A percentile compares a stretch with the other conserved stretches of the same genome.
Conservation (phyloP, 1,140 invertebrate species). For the Aethina tumida region DNA sequence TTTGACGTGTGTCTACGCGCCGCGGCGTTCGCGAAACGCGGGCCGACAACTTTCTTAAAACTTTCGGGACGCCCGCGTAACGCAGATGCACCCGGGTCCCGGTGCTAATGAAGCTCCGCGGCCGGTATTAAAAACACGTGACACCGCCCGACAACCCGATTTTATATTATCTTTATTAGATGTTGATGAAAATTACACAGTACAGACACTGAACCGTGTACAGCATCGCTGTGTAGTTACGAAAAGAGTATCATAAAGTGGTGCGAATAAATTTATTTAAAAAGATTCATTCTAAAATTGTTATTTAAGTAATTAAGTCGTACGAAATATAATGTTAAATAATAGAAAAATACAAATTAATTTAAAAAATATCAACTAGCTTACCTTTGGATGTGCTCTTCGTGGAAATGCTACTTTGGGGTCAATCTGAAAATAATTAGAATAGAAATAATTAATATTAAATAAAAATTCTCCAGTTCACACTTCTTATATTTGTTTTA, state of each 20-base stretch:
- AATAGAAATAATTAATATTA: constrained; percentile 12
- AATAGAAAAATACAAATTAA: constrained; percentile 1
- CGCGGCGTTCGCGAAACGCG: constrained; percentile 7
- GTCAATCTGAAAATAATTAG: constrained; percentile 81
- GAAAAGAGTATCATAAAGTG: constrained; percentile 5
- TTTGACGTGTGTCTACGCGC: constrained; percentile 17
- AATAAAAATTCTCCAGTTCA: no score
- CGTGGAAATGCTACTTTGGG: constrained; percentile 99
- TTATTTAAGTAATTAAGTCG: not conserved
- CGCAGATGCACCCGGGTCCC: not conserved
- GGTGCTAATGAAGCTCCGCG: not conserved
- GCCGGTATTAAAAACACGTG: not conserved
- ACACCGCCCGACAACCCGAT: not conserved
- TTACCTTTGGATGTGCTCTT: constrained; percentile 97
- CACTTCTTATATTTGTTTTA: no score
- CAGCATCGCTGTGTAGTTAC: constrained; percentile 4
- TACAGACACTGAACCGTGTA: not conserved
- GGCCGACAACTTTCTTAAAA: constrained; percentile 4
- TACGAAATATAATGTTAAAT: not conserved
- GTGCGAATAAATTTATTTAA: constrained; percentile 4
- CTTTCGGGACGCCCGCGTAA: not conserved
- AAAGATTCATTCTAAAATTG: not conserved
- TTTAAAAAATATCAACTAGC: constrained; percentile 28
- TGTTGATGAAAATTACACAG: no score
- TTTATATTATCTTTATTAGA: not conserved